A percentile compares a stretch with the other conserved stretches of the same genome.
Evolutionary conservation across 2,797 vertebrate species (phyloP).

Genomic region (Chiroxiphia lanceolata): DNA sequence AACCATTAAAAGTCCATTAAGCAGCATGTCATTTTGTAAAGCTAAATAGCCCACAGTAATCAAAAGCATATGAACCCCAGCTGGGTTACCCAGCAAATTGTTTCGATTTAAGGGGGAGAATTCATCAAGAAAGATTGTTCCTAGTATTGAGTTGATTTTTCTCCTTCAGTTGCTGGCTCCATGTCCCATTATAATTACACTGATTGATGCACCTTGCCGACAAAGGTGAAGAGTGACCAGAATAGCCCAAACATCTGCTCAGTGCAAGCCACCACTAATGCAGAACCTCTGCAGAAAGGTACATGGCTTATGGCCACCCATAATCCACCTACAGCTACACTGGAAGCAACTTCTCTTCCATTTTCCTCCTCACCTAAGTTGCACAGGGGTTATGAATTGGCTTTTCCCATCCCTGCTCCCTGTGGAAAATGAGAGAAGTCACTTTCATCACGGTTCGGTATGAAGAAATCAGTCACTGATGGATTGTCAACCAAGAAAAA

Average conservation of each 20-base stretch:
- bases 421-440: not conserved
- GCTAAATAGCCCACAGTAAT: conserved; percentile 99
- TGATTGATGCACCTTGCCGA: conserved; percentile 83
- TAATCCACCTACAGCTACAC: conserved; percentile 42
- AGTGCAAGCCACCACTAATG: conserved; percentile 59
- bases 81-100: conserved; percentile 97
- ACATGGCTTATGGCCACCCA: not conserved
- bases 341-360: conserved; percentile 33
- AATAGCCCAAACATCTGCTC: conserved; percentile 78
- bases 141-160: conserved; percentile 88
- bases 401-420: not conserved
- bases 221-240: conserved; percentile 83
- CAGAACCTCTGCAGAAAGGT: conserved; percentile 60
- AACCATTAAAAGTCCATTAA: conserved; percentile 99
- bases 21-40: conserved; percentile 99
- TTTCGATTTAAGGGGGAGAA: conserved; percentile 93
- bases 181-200: conserved; percentile 83
- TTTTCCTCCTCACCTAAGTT: conserved; percentile 27
- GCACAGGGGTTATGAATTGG: not conserved
- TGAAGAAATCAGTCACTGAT: not conserved
- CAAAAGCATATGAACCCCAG: conserved; percentile 99
- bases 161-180: conserved; percentile 82
- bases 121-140: conserved; percentile 96
- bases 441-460: not conserved
- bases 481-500: not conserved